Evolutionary conservation across 2,113 vertebrate species (phyloP), one percentile per base, ranked within the genome.

Genomic region (Lanius ludovicianus): DNA sequence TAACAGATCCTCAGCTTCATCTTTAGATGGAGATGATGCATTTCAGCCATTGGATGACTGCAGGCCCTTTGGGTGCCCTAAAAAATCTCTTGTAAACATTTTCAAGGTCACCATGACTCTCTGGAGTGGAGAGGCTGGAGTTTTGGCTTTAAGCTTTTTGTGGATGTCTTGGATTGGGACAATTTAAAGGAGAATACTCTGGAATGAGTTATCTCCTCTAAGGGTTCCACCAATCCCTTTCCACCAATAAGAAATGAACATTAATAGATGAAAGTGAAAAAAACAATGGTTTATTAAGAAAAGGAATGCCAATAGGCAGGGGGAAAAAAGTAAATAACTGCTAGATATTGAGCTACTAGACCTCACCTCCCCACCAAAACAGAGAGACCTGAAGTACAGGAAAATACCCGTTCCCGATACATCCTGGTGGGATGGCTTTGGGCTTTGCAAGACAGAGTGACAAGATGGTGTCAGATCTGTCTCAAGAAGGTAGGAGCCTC

Each of bases 341-440:
- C n/a, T 49, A 21, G 28, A 7, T 57, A 68, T 33, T 0, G 3
- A 68, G 17, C 28, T 60, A 12, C 10, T 56, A 16, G 52, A 47
- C 13, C 14, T 68, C 22, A 68, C 13, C 22, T 37, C 7, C 9
- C 15, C 33, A 15, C 49, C 19, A 15, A 17, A 44, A 55, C 9
- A 30, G 37, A 8, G 18, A 65, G 19, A 24, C 9, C 39, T 1
- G 3, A 55, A 79, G 35, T 28, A 23, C 17, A 2, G 3, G 31
- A 20, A 14, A 44, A 44, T 23, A 30, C 24, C 39, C 3, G 1
- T 35, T 64, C 19, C 39, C 2, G 2, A 30, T 4, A 5, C 1
- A 4, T 15, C 14, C 24, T 53, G 11, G 6, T n/a, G 31, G 25
- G 49, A 42, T 1, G 5, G 60, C 39, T 53, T n/a, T 1, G 14